Conservation (phyloP, 2,888 invertebrate species). For the Cecidostiba fungosa region DNA sequence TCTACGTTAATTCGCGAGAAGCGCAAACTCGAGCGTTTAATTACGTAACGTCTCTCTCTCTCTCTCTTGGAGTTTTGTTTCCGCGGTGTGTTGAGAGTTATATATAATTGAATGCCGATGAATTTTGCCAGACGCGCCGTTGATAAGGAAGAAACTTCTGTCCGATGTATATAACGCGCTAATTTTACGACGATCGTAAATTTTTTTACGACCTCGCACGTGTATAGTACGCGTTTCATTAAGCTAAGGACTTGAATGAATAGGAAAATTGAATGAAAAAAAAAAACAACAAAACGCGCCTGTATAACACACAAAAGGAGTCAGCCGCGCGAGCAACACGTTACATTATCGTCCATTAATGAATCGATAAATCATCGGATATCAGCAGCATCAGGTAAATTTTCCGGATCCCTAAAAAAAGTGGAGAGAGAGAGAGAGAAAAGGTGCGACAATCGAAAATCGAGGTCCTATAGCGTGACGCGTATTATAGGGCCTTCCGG, state of each 20-base stretch:
- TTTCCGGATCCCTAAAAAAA: slow-evolving; percentile 35
- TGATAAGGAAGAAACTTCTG: not conserved
- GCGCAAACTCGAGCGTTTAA: slow-evolving; percentile 7
- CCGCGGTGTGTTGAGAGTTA: not conserved
- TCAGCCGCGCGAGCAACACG: slow-evolving; percentile 30
- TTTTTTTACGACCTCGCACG: not conserved
- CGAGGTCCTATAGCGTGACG: not conserved
- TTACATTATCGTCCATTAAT: slow-evolving; percentile 10
- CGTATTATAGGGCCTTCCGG: slow-evolving; percentile 33
- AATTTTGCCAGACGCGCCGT: not conserved
- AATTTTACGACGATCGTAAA: not conserved
- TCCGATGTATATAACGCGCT: not conserved
- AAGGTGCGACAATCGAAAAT: slow-evolving; percentile 25
- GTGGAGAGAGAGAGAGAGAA: not conserved
- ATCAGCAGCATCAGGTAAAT: slow-evolving; percentile 19
- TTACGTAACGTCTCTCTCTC: not conserved
- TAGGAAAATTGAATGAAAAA: not conserved
- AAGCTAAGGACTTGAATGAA: slow-evolving; percentile 2
- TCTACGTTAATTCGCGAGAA: slow-evolving; percentile 52
- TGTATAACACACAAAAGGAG: not conserved
- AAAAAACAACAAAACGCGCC: not conserved
- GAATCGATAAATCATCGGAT: slow-evolving; percentile 42
- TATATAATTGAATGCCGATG: slow-evolving; percentile 4
- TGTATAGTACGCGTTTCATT: slow-evolving; percentile 39
- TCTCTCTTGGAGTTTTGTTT: not conserved